Evolutionary conservation across 2,888 invertebrate species (phyloP).

Genomic region (Meteorus cinctellus): DNA sequence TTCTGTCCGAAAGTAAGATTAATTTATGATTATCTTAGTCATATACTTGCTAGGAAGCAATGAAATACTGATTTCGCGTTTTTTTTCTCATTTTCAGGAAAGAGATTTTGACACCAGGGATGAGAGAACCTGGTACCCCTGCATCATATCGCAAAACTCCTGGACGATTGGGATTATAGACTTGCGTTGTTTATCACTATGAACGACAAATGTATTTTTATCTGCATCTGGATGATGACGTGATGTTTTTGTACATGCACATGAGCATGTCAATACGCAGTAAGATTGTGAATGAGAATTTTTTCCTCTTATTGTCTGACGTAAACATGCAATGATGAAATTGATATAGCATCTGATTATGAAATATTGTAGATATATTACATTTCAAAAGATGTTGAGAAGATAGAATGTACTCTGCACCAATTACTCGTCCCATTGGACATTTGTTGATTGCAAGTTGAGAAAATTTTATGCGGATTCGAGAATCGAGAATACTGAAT

Average conservation of each 20-base stretch:
- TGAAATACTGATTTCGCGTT: constrained; percentile 12
- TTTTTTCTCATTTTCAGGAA: constrained; percentile 74
- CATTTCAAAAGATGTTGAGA: too few relatives aligned
- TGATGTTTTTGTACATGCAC: too few relatives aligned
- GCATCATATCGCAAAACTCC: constrained; percentile 81
- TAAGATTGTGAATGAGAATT: background rate
- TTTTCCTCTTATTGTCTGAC: too few relatives aligned
- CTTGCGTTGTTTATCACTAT: constrained; percentile 32
- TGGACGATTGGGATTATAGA: constrained; percentile 83
- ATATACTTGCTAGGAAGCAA: background rate
- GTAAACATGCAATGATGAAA: too few relatives aligned
- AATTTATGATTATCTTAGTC: constrained; percentile 20
- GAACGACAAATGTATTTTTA: background rate
- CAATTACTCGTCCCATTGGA: too few relatives aligned
- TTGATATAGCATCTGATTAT: too few relatives aligned
- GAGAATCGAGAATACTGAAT: too few relatives aligned
- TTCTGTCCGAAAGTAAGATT: constrained; percentile 77
- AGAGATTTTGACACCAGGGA: constrained; percentile 88
- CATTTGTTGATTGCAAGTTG: too few relatives aligned
- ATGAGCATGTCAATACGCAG: background rate
- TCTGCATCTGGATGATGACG: background rate
- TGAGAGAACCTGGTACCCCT: constrained; percentile 81
- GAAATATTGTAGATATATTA: too few relatives aligned
- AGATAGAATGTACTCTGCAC: too few relatives aligned
- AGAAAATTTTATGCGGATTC: too few relatives aligned